Percentiles rank a stretch among this genome's conserved stretches.
Conservation (phyloP, 1,140 invertebrate species). For the Aphis craccivora region DNA sequence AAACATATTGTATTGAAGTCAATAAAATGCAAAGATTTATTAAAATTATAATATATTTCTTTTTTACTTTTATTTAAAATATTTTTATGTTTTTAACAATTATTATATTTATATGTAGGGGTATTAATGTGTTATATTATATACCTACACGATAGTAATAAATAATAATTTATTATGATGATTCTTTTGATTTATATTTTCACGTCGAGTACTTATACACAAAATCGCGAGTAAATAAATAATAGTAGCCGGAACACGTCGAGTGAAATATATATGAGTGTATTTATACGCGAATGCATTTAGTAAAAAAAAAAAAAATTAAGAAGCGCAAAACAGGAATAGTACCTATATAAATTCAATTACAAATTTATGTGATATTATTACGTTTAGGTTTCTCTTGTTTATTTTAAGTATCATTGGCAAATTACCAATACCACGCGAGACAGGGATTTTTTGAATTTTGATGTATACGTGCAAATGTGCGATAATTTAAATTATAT, state of each 20-base stretch:
- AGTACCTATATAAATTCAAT: background rate
- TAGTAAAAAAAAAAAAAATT: background rate
- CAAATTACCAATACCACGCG: background rate
- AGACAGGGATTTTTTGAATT: background rate
- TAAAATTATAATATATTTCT: background rate
- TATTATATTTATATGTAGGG: background rate
- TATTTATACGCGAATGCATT: background rate
- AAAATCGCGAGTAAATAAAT: background rate
- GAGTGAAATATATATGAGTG: background rate
- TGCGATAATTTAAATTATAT: background rate
- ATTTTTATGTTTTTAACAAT: background rate
- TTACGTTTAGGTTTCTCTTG: conserved; percentile 11
- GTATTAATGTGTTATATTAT: background rate
- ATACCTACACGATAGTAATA: background rate
- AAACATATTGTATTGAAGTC: background rate
- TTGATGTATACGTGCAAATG: conserved; percentile 6
- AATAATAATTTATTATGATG: conserved; percentile 9
- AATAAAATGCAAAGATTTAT: background rate
- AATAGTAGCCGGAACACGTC: background rate
- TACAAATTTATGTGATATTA: conserved; percentile 16
- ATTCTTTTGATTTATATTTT: conserved; percentile 37
- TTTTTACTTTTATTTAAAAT: background rate
- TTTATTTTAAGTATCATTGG: conserved; percentile 21
- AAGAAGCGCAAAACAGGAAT: conserved; percentile 29
- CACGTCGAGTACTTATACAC: background rate